Evolutionary conservation across 2,113 vertebrate genomes (phyloP), one percentile per base, ranked within the genome.

Genomic region (Pelmatolapia mariae): DNA sequence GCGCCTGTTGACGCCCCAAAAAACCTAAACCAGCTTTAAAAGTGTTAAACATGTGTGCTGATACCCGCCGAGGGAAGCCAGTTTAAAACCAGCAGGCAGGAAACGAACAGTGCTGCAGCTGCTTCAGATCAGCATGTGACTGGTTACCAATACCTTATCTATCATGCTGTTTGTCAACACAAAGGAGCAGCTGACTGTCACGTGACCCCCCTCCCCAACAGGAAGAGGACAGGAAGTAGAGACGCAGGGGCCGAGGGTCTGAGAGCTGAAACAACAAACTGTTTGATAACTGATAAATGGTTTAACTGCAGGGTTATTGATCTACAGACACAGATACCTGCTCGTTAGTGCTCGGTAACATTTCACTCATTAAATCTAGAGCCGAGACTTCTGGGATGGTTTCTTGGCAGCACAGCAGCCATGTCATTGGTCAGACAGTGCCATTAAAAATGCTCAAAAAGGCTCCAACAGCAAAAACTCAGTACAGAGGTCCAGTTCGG

Each of bases 181-280:
- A 45, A 73, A 26, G n/a, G 38, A 73, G 68, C 68, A 73, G 68
- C 40, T 26, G 40, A 76, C 12, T 47, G 68, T 47, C 40, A 76
- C 2, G 3, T 45, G 68, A 76, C 22, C 40, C 29, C 29, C 3
- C 57, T 24, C 22, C 40, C 22, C 22, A 2, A 29, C 22, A 76
- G 68, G 40, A 76, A 76, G 68, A 76, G 15, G 9, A 47, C 68
- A 47, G 22, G 40, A 76, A 29, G 68, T 45, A 18, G 22, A 43
- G 36, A 71, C 1, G 11, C 36, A 71, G 36, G 19, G 36, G 36
- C n/a, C 4, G 38, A 40, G 63, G 19, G 66, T 43, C 36, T 73
- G 36, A 71, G 36, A 43, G 66, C 66, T 71, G 68, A 73, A 45
- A 73, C 38, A 73, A 73, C 68, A 73, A 73, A 45, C 38, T 24